Percentiles rank a stretch among this genome's conserved stretches.
Conservation (phyloP, 2,113 vertebrate species). For the Platycercus adscitus region DNA sequence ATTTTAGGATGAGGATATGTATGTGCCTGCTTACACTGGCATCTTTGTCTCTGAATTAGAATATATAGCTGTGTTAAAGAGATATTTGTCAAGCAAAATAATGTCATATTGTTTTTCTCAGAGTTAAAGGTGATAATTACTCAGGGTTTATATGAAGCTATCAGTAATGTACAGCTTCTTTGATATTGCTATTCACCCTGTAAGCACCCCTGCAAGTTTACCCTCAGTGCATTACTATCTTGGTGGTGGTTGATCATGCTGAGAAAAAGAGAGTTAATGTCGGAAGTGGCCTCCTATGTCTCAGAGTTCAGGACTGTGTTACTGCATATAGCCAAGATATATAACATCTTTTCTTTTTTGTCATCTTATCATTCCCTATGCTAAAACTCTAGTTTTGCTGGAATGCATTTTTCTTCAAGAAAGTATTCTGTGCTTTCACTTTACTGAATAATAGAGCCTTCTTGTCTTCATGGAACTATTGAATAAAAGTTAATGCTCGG, state of each 20-base stretch:
- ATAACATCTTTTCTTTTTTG: not conserved
- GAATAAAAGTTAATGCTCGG: not conserved
- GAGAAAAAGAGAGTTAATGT: not conserved
- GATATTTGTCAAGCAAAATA: constrained; percentile 25
- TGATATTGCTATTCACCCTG: not conserved
- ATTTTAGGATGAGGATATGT: constrained; percentile 9
- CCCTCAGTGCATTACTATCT: not conserved
- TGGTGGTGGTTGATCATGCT: not conserved
- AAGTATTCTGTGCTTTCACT: not conserved
- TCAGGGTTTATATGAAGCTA: not conserved
- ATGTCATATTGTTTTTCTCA: constrained; percentile 20
- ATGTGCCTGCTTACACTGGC: not conserved
- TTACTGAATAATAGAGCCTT: not conserved
- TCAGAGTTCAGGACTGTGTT: not conserved
- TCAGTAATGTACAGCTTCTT: not conserved
- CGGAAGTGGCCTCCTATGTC: not conserved
- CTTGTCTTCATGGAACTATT: not conserved
- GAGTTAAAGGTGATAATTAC: constrained; percentile 33
- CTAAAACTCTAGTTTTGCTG: not conserved
- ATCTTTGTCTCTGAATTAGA: not conserved
- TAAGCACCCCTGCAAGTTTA: not conserved
- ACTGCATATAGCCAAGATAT: not conserved
- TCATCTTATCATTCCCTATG: not conserved
- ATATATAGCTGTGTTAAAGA: not conserved
- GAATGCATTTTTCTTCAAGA: not conserved